phyloP scores from a whole-genome alignment of 2,113 vertebrate species.

The Microtus ochrogaster region DNA sequence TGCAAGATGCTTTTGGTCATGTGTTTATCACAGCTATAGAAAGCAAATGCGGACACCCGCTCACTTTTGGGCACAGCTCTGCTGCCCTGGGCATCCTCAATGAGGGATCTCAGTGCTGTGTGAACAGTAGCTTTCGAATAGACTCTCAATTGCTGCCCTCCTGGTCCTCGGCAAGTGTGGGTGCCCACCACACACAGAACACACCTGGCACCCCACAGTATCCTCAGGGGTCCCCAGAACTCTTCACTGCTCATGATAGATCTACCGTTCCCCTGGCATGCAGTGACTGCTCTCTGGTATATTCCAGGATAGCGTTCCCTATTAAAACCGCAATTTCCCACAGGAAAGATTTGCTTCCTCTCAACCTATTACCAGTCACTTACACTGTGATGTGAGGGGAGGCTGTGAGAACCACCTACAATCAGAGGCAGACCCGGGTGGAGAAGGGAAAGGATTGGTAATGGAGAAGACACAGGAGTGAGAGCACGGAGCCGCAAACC shows the following conservation, averaged over 20 bases:
- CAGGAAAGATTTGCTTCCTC: not conserved
- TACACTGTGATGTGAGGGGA: not conserved
- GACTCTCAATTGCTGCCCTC: not conserved
- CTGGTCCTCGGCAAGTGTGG: not conserved
- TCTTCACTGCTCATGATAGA: not conserved
- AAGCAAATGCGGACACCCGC: not conserved
- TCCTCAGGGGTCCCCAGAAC: not conserved
- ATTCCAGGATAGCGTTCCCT: not conserved
- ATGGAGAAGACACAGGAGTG: fast-evolving
- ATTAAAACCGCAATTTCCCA: constrained; percentile 23
- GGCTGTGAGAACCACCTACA: not conserved
- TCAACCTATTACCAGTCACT: not conserved
- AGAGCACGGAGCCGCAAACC: fast-evolving
- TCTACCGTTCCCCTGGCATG: fast-evolving
- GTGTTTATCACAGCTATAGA: not conserved
- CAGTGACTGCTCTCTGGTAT: not conserved
- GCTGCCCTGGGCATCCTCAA: fast-evolving
- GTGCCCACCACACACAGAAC: fast-evolving
- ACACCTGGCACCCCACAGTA: not conserved
- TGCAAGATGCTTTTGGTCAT: not conserved
- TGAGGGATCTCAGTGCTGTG: not conserved
- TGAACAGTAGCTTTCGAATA: too few relatives aligned
- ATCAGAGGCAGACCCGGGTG: not conserved
- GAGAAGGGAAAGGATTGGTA: not conserved
- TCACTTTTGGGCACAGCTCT: fast-evolving